Evolutionary conservation across 2,113 vertebrate species (phyloP).

Genomic region (Dicaeum eximium): DNA sequence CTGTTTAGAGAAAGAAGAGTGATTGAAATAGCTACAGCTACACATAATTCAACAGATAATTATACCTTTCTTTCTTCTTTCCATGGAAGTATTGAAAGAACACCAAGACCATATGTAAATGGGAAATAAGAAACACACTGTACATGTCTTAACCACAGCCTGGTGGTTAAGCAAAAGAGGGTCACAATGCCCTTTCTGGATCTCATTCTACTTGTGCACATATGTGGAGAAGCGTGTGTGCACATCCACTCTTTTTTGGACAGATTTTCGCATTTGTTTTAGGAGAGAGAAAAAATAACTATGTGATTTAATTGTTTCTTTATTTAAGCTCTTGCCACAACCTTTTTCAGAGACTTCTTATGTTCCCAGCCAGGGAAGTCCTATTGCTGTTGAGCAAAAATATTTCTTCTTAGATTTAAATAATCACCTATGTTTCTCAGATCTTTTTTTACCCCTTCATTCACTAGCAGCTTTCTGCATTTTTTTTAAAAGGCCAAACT

Average conservation of each 20-base stretch:
- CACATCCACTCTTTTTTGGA: background rate
- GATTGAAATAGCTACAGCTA: background rate
- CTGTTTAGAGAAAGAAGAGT: background rate
- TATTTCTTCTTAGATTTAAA: background rate
- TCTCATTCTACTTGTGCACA: background rate
- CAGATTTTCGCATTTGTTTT: background rate
- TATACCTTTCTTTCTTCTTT: background rate
- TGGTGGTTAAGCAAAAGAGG: background rate
- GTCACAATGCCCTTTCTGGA: background rate
- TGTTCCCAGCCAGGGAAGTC: background rate
- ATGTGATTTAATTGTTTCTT: background rate
- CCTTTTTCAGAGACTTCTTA: background rate
- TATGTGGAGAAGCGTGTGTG: background rate
- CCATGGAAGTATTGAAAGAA: background rate
- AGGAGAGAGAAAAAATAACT: background rate
- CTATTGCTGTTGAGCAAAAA: background rate
- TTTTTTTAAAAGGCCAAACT: background rate
- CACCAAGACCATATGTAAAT: background rate
- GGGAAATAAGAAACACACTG: background rate
- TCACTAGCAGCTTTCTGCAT: background rate
- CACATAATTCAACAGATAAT: background rate
- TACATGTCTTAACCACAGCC: background rate
- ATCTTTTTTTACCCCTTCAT: background rate
- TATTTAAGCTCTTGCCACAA: background rate
- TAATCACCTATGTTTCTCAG: background rate